Conservation (phyloP, 1,140 invertebrate species). For the Aphelenchoides besseyi region DNA sequence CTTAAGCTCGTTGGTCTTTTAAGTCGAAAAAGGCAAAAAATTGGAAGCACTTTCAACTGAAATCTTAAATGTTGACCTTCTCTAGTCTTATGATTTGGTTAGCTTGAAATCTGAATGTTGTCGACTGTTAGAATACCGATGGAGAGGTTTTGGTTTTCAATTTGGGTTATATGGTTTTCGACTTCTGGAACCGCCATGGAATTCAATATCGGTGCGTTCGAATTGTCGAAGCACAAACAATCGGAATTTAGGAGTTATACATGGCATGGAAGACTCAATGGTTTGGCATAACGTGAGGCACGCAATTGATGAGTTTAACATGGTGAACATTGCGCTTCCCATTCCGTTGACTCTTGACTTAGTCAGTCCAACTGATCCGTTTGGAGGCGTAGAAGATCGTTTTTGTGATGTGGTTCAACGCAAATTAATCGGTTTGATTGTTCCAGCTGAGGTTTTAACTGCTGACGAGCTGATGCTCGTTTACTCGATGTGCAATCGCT, state of each 20-base stretch:
- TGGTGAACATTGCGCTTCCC: slow-evolving; percentile 32
- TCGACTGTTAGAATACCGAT: no score
- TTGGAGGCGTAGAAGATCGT: slow-evolving; percentile 39
- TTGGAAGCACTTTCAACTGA: no score
- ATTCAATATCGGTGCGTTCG: slow-evolving; percentile 8
- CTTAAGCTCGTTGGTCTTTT: no score
- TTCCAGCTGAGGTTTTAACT: slow-evolving; percentile 40
- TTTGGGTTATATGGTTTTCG: no score
- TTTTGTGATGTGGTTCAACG: slow-evolving; percentile 58
- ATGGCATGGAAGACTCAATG: slow-evolving; percentile 36
- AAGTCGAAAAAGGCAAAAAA: no score
- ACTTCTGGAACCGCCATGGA: no score
- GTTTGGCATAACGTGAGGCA: slow-evolving; percentile 47
- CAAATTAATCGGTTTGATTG: slow-evolving; percentile 46
- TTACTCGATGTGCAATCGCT: slow-evolving; percentile 56
- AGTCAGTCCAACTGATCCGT: slow-evolving; percentile 33
- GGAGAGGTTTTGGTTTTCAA: no score
- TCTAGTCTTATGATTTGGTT: no score
- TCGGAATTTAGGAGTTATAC: slow-evolving; percentile 27
- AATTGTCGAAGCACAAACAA: background rate
- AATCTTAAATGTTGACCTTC: no score
- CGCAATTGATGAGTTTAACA: slow-evolving; percentile 53
- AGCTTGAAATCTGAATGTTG: no score
- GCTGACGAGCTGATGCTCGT: slow-evolving; percentile 28
- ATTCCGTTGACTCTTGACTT: slow-evolving; percentile 33